These are phyloP conservation scores for Nothura maculosa DNA, from an alignment of 2,797 vertebrate species.

Conservation along the genomic window DNA sequence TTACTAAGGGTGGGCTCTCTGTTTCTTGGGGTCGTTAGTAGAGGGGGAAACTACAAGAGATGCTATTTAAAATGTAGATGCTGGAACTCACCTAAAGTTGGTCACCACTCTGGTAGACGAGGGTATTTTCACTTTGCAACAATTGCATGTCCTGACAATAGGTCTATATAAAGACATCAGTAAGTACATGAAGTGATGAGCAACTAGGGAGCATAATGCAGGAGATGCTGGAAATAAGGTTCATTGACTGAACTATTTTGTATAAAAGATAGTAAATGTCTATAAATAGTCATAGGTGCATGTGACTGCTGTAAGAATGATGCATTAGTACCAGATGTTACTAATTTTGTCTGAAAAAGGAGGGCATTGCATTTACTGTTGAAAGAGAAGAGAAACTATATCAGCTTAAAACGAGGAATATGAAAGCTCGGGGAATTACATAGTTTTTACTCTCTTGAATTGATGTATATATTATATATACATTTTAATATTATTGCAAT, in stretches of 20 bases:
- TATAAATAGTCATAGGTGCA: not conserved
- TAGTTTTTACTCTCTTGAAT: not conserved
- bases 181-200: not conserved
- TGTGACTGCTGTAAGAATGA: not conserved
- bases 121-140: not conserved
- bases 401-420: not conserved
- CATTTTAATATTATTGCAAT: not conserved
- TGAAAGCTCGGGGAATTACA: not conserved
- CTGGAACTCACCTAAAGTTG: not conserved
- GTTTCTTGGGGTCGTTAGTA: not conserved
- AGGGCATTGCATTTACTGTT: accelerated
- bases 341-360: not conserved
- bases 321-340: not conserved
- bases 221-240: not conserved
- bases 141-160: accelerated
- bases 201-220: not conserved
- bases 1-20: not conserved
- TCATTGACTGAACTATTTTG: not conserved
- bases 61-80: not conserved
- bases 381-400: not conserved
- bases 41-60: not conserved
- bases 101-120: too few relatives aligned
- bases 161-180: not conserved
- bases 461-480: accelerated
- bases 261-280: not conserved